These are phyloP conservation scores for Protonibea diacanthus DNA, from an alignment of 2,797 vertebrate species.

Conservation along the genomic window DNA sequence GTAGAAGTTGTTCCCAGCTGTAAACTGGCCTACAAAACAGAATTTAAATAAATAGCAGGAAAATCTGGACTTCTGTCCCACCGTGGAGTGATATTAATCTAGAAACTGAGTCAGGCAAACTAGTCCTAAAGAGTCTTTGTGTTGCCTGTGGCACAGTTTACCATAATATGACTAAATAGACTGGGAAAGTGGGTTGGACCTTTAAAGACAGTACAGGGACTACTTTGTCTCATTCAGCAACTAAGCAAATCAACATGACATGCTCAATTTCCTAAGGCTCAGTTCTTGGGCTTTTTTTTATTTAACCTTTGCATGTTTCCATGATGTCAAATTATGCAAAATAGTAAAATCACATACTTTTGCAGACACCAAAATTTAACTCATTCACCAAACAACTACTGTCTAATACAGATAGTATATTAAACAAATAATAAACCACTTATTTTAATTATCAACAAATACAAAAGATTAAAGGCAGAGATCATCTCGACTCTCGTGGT, in stretches of 20 bases:
- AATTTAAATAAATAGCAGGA: background rate
- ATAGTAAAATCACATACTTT: background rate
- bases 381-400: background rate
- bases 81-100: conserved; percentile 2
- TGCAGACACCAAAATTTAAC: background rate
- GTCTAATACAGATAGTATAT: background rate
- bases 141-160: conserved; percentile 9
- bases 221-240: conserved; percentile 38
- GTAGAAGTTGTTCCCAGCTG: conserved; percentile 31
- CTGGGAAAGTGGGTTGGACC: conserved; percentile 18
- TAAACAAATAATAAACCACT: background rate
- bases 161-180: conserved; percentile 15
- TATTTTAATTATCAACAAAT: background rate
- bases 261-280: background rate
- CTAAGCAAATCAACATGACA: conserved; percentile 12
- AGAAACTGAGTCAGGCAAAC: conserved; percentile 14
- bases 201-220: conserved; percentile 18
- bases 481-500: background rate
- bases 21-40: conserved; percentile 36
- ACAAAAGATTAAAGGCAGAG: background rate
- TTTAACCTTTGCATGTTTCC: background rate
- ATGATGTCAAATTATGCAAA: background rate
- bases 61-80: conserved; percentile 12
- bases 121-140: conserved; percentile 17
- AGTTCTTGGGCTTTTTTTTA: background rate